A percentile compares a stretch with the other conserved stretches of the same genome.
Evolutionary conservation across 2,797 vertebrate genomes (phyloP).

Genomic region (Clarias fuscus): DNA sequence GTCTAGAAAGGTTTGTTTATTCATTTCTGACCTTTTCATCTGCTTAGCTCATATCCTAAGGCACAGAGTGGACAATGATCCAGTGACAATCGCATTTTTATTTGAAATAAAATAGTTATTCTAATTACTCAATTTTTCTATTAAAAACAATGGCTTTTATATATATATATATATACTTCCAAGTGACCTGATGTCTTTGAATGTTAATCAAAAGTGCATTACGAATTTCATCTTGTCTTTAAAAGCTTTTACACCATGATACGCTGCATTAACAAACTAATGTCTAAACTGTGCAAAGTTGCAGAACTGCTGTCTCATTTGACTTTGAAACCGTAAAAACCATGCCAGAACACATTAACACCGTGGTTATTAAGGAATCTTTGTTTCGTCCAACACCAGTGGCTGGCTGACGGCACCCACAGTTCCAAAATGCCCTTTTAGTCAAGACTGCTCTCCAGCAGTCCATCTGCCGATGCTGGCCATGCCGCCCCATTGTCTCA

Average conservation of each 20-base stretch:
- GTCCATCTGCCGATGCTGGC: constrained; percentile 66
- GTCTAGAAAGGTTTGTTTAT: background rate
- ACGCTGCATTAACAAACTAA: background rate
- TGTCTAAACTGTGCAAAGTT: background rate
- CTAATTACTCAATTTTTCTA: background rate
- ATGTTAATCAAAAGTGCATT: background rate
- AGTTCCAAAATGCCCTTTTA: constrained; percentile 65
- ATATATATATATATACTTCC: too few relatives aligned
- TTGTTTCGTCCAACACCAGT: background rate
- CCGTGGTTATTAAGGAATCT: constrained; percentile 2
- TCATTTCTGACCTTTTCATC: constrained; percentile 3
- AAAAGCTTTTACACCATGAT: background rate
- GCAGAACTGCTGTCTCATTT: background rate
- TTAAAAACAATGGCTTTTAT: background rate
- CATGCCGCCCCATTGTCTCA: constrained; percentile 75
- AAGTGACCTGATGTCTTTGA: background rate
- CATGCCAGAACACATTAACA: background rate
- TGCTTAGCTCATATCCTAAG: background rate
- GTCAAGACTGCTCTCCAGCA: constrained; percentile 27
- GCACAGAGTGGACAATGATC: background rate
- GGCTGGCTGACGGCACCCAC: constrained; percentile 6
- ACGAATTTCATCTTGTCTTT: background rate
- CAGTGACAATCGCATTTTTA: background rate
- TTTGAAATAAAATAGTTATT: background rate
- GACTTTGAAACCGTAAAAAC: background rate